Evolutionary conservation across 2,113 vertebrate genomes (phyloP), one percentile per base, ranked within the genome.

Genomic region (Okapia johnstoni): DNA sequence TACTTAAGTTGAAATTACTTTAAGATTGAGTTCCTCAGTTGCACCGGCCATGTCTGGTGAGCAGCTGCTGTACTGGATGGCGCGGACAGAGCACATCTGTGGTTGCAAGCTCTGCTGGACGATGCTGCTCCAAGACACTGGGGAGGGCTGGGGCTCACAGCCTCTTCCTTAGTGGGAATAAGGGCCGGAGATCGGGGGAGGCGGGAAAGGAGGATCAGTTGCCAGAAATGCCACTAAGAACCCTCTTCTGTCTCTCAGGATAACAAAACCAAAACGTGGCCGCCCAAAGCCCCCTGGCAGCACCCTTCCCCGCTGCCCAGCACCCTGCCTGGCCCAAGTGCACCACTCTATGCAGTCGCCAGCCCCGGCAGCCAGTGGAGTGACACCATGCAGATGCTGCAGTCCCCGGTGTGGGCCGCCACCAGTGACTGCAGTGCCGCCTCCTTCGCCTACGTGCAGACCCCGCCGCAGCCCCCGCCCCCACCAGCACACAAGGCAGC

Each of bases 221-320:
- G 36, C 46, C 66, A 81, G 43, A 88, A 94, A 92, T 52, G 63
- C 21, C 87, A 91, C 84, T 97, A 93, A 97, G 48, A 83, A 73
- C 13, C 88, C 28, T 96, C 30, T 97, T 98, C 52, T 97, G 54
- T 98, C 85, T 98, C 36, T 73, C 99, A 99, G 99, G 99, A 99
- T 90, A 99, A 99, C 97, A 99, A 99, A 99, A 99, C 99, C 98
- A 99, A 99, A 99, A 99, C 99, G 0, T 99, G 99, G 99, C 99
- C 99, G 33, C 99, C 99, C 3, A 99, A 99, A 98, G 99, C 99
- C 3, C 99, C 99, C 0, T 99, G 99, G 99, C 99, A 99, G 98
- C 99, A 99, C 97, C 98, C 99, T 0, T 98, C 98, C 46, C 99
- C 99, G 0, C 98, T 99, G 96, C 97, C 99, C 0, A 99, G 98